Evolutionary conservation across 2,888 invertebrate species (phyloP).

Genomic region (Disparrhopalites patrizii): DNA sequence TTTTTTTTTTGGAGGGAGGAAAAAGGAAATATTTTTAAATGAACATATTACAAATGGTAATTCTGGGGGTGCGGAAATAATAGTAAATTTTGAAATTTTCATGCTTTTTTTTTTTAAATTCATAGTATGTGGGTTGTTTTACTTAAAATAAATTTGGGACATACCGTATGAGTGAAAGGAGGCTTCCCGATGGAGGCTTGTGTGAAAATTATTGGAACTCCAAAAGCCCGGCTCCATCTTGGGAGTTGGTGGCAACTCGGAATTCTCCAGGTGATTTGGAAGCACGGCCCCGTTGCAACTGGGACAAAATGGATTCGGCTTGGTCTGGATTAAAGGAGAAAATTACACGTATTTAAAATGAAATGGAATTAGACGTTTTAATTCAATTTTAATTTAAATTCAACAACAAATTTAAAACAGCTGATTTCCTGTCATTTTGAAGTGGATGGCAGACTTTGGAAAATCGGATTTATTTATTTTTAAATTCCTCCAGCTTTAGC

Average conservation of each 20-base stretch:
- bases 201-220: slow-evolving; percentile 41
- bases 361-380: background rate
- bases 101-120: background rate
- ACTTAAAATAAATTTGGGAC: background rate
- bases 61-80: no score
- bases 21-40: no score
- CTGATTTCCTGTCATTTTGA: background rate
- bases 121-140: background rate
- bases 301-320: slow-evolving; percentile 33
- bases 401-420: background rate
- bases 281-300: slow-evolving; percentile 46
- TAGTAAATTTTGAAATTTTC: no score
- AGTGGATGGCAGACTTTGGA: no score
- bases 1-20: no score
- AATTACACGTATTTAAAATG: no score
- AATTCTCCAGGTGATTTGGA: slow-evolving; percentile 32
- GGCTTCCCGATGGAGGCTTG: slow-evolving; percentile 41
- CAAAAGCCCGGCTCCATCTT: slow-evolving; percentile 31
- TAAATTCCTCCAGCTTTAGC: no score
- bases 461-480: no score
- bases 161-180: slow-evolving; percentile 45
- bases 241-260: background rate
- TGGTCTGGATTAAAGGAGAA: slow-evolving; percentile 11
- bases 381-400: background rate
- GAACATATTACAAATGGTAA: no score